These are phyloP conservation scores for Odontamblyopus lacepedii DNA, from an alignment of 2,797 vertebrate species.

Conservation along the genomic window DNA sequence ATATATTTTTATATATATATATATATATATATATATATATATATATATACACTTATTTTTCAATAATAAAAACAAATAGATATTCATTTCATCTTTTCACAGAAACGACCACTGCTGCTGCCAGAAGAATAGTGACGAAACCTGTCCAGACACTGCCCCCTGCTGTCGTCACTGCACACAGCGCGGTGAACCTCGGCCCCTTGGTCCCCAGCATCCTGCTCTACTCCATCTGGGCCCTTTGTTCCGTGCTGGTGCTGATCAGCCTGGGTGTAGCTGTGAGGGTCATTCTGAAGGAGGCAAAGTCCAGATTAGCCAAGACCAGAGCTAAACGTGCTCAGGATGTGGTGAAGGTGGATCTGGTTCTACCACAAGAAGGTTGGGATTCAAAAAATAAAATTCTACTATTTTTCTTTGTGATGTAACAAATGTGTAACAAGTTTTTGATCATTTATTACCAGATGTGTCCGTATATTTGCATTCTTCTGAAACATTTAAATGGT, in stretches of 20 bases:
- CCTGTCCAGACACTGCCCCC: neutral
- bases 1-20: too few relatives aligned
- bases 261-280: slow-evolving; percentile 57
- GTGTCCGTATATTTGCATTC: too few relatives aligned
- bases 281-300: slow-evolving; percentile 44
- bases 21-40: too few relatives aligned
- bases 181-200: slow-evolving; percentile 2
- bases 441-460: too few relatives aligned
- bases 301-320: slow-evolving; percentile 7
- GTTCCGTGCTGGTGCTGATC: slow-evolving; percentile 55
- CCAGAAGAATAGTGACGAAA: neutral
- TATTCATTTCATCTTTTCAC: neutral
- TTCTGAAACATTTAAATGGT: too few relatives aligned
- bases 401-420: neutral
- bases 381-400: neutral
- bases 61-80: too few relatives aligned
- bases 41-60: too few relatives aligned
- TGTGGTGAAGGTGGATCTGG: slow-evolving; percentile 8
- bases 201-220: slow-evolving; percentile 44
- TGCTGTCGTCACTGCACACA: neutral
- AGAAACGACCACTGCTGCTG: slow-evolving; percentile 17
- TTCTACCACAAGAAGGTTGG: neutral
- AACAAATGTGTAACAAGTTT: neutral
- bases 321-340: neutral
- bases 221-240: slow-evolving; percentile 66